phyloP scores from a whole-genome alignment of 2,797 vertebrate species.

The Diglossa cyanea region DNA sequence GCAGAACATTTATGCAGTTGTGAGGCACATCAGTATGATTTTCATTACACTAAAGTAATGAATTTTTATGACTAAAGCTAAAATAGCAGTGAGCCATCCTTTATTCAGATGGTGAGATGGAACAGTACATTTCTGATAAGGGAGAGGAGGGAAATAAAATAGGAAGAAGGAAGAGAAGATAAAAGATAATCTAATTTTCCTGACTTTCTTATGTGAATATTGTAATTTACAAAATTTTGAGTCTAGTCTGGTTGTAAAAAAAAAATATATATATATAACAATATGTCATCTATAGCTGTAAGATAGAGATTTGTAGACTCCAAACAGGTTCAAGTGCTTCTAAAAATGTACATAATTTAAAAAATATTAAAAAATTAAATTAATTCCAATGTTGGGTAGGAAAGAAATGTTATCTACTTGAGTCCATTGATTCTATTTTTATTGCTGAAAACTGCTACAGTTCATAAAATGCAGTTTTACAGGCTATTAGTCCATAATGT shows the following conservation, averaged over 20 bases:
- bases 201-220: not conserved
- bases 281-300: not conserved
- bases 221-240: not conserved
- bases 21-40: not conserved
- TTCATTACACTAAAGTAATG: not conserved
- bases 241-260: not conserved
- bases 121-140: not conserved
- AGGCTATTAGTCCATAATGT: slow-evolving; percentile 49
- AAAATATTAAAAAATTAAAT: not conserved
- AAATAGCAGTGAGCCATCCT: not conserved
- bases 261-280: not conserved
- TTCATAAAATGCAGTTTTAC: slow-evolving; percentile 59
- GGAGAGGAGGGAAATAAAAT: not conserved
- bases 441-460: slow-evolving; percentile 26
- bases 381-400: not conserved
- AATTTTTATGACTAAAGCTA: not conserved
- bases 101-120: not conserved
- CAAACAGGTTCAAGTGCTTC: not conserved
- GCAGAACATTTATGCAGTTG: not conserved
- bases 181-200: not conserved
- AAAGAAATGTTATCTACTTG: not conserved
- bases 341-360: not conserved
- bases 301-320: not conserved
- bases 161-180: not conserved
- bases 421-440: slow-evolving; percentile 28